Conservation (phyloP, 2,888 invertebrate species). For the Agrypnus murinus region DNA sequence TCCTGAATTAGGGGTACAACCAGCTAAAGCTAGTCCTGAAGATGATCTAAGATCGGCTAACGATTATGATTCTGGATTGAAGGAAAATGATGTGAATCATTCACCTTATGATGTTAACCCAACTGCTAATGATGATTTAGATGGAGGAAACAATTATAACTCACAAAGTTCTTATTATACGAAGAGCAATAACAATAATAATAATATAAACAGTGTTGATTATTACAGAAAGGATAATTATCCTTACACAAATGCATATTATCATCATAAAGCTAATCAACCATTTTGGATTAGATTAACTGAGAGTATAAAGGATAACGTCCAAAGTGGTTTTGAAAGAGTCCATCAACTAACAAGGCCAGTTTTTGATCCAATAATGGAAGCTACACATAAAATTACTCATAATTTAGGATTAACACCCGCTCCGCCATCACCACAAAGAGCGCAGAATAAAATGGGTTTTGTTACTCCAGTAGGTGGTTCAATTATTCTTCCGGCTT, state of each 20-base stretch:
- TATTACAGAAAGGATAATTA: slow-evolving; percentile 76
- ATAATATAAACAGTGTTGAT: slow-evolving; percentile 64
- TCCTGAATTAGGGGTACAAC: slow-evolving; percentile 85
- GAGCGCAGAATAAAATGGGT: slow-evolving; percentile 81
- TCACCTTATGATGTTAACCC: slow-evolving; percentile 50
- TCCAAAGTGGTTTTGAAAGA: slow-evolving; percentile 81
- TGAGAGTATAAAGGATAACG: slow-evolving; percentile 82
- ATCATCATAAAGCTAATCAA: slow-evolving; percentile 76
- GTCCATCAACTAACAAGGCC: slow-evolving; percentile 81
- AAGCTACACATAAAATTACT: slow-evolving; percentile 86
- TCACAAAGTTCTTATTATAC: slow-evolving; percentile 69
- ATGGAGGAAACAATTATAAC: slow-evolving; percentile 61
- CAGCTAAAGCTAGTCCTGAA: slow-evolving; percentile 77
- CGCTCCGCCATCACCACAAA: slow-evolving; percentile 71
- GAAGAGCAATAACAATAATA: slow-evolving; percentile 55
- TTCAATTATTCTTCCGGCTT: slow-evolving; percentile 82
- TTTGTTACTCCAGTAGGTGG: slow-evolving; percentile 74
- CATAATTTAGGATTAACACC: slow-evolving; percentile 82
- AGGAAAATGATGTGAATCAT: slow-evolving; percentile 58
- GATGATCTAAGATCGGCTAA: slow-evolving; percentile 63
- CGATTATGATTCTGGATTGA: slow-evolving; percentile 60
- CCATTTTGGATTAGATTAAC: slow-evolving; percentile 85
- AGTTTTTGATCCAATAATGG: slow-evolving; percentile 83
- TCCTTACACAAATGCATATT: slow-evolving; percentile 76
- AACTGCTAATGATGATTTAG: slow-evolving; percentile 42